Evolutionary conservation across 2,113 vertebrate genomes (phyloP).

Genomic region (Climacteris rufus): DNA sequence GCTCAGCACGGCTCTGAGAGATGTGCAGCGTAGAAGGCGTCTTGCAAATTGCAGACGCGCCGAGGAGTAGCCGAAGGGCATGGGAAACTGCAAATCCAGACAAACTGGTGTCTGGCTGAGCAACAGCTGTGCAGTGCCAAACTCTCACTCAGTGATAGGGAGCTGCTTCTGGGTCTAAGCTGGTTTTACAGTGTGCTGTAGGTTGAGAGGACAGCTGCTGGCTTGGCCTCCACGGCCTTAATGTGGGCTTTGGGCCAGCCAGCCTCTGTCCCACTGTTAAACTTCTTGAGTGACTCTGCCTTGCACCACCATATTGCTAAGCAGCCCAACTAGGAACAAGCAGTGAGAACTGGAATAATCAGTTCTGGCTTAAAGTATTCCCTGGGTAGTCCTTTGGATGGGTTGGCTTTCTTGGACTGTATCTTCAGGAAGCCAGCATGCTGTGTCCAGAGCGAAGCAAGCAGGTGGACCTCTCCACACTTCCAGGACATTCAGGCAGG

Average conservation of each 20-base stretch:
- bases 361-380: background rate
- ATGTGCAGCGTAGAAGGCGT: fast-evolving
- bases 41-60: background rate
- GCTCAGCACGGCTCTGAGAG: background rate
- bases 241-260: background rate
- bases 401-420: background rate
- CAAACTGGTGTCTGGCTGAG: background rate
- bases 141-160: background rate
- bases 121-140: background rate
- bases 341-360: background rate
- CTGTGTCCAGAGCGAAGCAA: background rate
- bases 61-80: background rate
- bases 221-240: background rate
- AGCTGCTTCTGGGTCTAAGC: background rate
- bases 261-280: background rate
- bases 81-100: background rate
- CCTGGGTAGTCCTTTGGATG: background rate
- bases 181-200: background rate
- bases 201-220: background rate
- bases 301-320: background rate
- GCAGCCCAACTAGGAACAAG: background rate
- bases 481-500: background rate
- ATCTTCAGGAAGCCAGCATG: background rate
- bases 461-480: background rate
- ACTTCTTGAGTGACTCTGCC: background rate